Conservation (phyloP, 1,140 invertebrate species). For the Sinonovacula constricta region DNA sequence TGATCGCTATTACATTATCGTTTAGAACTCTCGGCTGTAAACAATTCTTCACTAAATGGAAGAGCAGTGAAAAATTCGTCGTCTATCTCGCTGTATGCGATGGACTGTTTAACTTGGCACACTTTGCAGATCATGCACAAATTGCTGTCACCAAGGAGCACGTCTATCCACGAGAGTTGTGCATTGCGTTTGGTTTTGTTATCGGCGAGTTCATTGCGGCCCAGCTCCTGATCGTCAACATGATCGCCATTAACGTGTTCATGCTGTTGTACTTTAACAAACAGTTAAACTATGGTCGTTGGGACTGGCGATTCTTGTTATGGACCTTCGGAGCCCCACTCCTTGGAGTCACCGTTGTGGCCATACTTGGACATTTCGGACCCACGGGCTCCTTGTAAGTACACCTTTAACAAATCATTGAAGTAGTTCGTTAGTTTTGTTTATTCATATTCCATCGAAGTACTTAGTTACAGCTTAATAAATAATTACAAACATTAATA, state of each 20-base stretch:
- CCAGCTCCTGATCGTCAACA: conserved; percentile 37
- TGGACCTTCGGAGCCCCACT: conserved; percentile 43
- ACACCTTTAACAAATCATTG: too few species aligned
- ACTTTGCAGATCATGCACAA: conserved; percentile 30
- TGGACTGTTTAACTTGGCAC: conserved; percentile 35
- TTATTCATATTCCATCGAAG: too few species aligned
- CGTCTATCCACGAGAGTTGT: conserved; percentile 30
- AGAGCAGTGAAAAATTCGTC: conserved; percentile 40
- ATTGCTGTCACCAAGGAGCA: conserved; percentile 15
- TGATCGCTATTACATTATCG: conserved; percentile 16
- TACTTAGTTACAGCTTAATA: too few species aligned
- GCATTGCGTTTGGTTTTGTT: conserved; percentile 39
- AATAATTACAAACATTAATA: too few species aligned
- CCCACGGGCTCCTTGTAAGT: conserved; percentile 44
- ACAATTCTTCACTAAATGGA: conserved; percentile 30
- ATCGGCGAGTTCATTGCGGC: conserved; percentile 26
- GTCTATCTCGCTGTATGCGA: conserved; percentile 45
- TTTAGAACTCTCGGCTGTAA: conserved; percentile 14
- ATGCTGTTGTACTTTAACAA: conserved; percentile 43
- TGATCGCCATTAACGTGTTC: conserved; percentile 42
- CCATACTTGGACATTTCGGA: conserved; percentile 19
- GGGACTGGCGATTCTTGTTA: too few species aligned
- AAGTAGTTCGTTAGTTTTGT: too few species aligned
- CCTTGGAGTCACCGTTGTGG: conserved; percentile 13
- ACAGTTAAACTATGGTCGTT: conserved; percentile 41